A percentile compares a stretch with the other conserved stretches of the same genome.
phyloP scores from a whole-genome alignment of 2,797 vertebrate genomes.

The Heteromormyrus szaboi region DNA sequence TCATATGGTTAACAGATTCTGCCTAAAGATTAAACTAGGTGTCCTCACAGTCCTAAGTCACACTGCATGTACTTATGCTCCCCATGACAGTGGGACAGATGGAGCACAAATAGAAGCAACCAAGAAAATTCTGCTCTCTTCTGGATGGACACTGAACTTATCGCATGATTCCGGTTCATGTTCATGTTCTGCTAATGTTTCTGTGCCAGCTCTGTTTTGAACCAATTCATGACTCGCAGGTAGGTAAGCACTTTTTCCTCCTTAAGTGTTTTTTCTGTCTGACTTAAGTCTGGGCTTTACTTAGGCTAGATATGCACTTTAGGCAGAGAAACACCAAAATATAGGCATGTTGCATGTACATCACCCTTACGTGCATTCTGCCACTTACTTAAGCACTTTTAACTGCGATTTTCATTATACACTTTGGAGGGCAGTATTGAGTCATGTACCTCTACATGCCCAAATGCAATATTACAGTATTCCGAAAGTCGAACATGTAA shows the following conservation, averaged over 20 bases:
- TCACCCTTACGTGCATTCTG: background rate
- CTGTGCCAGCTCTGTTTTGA: background rate
- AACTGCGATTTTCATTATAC: background rate
- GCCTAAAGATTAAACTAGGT: background rate
- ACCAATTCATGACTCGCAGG: background rate
- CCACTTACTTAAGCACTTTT: background rate
- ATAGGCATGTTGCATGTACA: background rate
- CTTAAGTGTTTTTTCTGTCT: background rate
- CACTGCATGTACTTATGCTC: background rate
- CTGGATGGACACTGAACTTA: background rate
- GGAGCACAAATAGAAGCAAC: background rate
- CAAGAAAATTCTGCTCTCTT: background rate
- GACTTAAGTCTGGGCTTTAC: background rate
- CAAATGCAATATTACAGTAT: background rate
- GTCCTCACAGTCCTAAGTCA: background rate
- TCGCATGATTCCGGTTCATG: background rate
- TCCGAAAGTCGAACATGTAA: background rate
- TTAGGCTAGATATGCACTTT: background rate
- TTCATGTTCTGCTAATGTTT: background rate
- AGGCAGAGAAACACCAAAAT: background rate
- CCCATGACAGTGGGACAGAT: background rate
- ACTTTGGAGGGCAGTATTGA: background rate
- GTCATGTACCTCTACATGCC: background rate
- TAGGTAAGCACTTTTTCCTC: background rate
- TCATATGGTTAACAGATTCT: background rate